phyloP scores from a whole-genome alignment of 92 coral and sea anemone species.

The Paragorgia papillata region DNA sequence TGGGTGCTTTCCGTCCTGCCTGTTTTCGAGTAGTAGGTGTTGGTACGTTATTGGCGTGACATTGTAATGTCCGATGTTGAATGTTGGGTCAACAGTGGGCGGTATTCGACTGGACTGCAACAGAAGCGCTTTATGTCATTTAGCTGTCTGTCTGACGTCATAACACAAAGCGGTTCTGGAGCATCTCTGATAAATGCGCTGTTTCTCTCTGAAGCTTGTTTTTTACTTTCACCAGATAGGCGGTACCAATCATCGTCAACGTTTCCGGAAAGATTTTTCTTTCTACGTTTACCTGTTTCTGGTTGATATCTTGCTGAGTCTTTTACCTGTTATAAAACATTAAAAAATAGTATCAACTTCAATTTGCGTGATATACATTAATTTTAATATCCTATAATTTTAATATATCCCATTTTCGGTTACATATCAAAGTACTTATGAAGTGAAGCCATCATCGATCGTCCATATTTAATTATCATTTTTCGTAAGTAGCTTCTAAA shows the following conservation, averaged over 20 bases:
- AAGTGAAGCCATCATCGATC: no score
- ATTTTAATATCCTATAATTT: no score
- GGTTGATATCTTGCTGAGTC: no score
- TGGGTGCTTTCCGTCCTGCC: conserved; percentile 62
- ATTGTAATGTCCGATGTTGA: conserved; percentile 63
- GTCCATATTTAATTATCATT: no score
- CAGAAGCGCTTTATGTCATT: conserved; percentile 59
- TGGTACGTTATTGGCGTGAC: conserved; percentile 62
- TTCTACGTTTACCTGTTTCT: no score
- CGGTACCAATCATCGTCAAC: conserved; percentile 56
- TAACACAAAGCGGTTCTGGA: conserved; percentile 50
- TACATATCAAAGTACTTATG: no score
- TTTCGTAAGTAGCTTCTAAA: no score
- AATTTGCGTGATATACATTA: no score
- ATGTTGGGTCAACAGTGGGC: conserved; percentile 68
- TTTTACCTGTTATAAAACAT: no score
- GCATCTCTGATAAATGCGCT: conserved; percentile 58
- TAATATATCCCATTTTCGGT: no score
- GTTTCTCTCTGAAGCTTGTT: not conserved
- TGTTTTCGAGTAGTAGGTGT: conserved; percentile 50
- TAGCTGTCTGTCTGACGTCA: conserved; percentile 36
- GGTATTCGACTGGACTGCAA: conserved; percentile 54
- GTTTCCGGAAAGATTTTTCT: conserved; percentile 43
- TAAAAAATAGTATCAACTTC: no score
- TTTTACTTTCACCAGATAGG: conserved; percentile 52